A percentile compares a stretch with the other conserved stretches of the same genome.
These are phyloP conservation scores for Muntiacus reevesi DNA, from an alignment of 2,113 vertebrate genomes.

Conservation along the genomic window DNA sequence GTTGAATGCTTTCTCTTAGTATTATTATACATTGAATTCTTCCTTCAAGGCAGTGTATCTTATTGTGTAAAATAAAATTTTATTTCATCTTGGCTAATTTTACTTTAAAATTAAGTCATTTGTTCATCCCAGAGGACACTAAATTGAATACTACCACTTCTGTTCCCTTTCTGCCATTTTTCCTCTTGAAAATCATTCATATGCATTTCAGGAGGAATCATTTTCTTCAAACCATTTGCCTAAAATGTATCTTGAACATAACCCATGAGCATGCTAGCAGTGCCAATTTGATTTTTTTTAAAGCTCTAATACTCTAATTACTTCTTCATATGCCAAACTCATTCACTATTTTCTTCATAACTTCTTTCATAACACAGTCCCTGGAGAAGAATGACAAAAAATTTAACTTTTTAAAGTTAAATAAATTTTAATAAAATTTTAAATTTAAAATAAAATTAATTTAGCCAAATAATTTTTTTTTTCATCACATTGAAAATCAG, in stretches of 20 bases:
- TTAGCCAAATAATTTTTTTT: background rate
- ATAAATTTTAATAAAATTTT: background rate
- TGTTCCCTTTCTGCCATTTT: background rate
- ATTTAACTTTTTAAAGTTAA: background rate
- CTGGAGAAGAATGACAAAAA: background rate
- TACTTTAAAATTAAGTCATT: constrained; percentile 66
- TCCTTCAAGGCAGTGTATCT: constrained; percentile 20
- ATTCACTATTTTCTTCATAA: background rate
- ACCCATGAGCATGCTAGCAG: background rate
- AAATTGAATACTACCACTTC: constrained; percentile 48
- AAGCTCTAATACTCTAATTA: background rate
- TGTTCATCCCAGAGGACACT: constrained; percentile 23
- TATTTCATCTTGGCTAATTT: constrained; percentile 48
- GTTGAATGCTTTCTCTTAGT: background rate
- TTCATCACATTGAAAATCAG: background rate
- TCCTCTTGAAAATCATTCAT: background rate
- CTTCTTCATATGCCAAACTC: background rate
- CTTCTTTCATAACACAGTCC: background rate
- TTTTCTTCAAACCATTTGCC: background rate
- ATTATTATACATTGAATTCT: constrained; percentile 41
- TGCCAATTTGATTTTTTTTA: background rate
- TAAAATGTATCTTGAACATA: background rate
- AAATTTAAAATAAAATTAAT: background rate
- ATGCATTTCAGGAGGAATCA: constrained; percentile 25
- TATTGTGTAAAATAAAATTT: constrained; percentile 35